Evolutionary conservation across 2,113 vertebrate genomes (phyloP).

Genomic region (Labrus mixtus): DNA sequence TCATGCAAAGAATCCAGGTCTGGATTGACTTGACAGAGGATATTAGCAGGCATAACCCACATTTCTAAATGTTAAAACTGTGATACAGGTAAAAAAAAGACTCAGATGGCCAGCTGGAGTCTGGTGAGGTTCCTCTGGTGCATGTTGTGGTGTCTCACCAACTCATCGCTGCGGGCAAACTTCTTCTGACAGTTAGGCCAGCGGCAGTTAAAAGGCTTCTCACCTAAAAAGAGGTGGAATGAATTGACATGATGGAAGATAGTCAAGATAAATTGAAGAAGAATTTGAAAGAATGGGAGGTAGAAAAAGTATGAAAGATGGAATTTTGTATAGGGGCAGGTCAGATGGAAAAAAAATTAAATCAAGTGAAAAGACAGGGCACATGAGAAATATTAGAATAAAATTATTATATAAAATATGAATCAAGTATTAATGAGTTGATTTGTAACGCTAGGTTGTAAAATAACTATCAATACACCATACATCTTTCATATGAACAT

Average conservation of each 20-base stretch:
- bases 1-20: background rate
- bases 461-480: background rate
- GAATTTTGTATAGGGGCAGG: background rate
- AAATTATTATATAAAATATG: too few species aligned
- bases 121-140: conserved; percentile 99
- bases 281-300: background rate
- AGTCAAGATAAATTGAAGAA: background rate
- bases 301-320: background rate
- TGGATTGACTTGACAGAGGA: background rate
- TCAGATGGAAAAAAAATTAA: background rate
- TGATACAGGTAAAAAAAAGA: background rate
- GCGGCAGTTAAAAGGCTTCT: conserved; percentile 98
- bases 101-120: conserved; percentile 95
- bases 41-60: background rate
- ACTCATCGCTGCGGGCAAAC: conserved; percentile 97
- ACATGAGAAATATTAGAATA: too few species aligned
- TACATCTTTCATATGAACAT: background rate
- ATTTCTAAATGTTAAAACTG: conserved; percentile 4
- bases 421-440: too few species aligned
- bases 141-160: conserved; percentile 99
- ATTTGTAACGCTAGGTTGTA: background rate
- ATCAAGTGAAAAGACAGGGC: background rate
- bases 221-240: conserved; percentile 83
- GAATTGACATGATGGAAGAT: background rate
- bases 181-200: conserved; percentile 99